A percentile compares a stretch with the other conserved stretches of the same genome.
These are phyloP conservation scores for Tupiocoris notatus DNA, from an alignment of 2,888 invertebrate species.

Conservation along the genomic window DNA sequence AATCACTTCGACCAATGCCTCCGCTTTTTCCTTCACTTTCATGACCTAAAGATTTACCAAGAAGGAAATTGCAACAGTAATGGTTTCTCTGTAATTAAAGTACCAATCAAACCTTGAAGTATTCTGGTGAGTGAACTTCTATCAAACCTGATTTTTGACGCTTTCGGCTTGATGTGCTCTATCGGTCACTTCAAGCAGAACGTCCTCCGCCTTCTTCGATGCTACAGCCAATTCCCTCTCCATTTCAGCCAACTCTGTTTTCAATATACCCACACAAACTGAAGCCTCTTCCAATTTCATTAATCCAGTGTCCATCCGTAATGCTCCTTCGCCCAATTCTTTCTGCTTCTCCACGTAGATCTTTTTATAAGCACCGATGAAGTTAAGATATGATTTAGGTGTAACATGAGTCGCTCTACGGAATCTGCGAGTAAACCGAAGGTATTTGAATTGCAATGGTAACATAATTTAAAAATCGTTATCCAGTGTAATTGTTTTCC, in stretches of 20 bases:
- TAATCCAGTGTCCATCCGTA: slow-evolving; percentile 92
- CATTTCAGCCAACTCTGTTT: slow-evolving; percentile 89
- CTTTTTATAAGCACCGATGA: slow-evolving; percentile 91
- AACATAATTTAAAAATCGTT: too few species aligned
- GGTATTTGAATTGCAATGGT: too few species aligned
- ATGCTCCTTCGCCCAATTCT: slow-evolving; percentile 85
- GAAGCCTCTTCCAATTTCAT: slow-evolving; percentile 95
- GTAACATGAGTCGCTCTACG: slow-evolving; percentile 94
- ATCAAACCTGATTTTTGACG: slow-evolving; percentile 87
- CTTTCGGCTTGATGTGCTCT: slow-evolving; percentile 93
- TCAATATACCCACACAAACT: slow-evolving; percentile 85
- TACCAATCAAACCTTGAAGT: too few species aligned
- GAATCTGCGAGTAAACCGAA: slow-evolving; percentile 81
- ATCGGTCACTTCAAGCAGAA: slow-evolving; percentile 82
- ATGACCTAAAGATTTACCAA: slow-evolving; percentile 64
- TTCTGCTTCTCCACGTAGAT: slow-evolving; percentile 87
- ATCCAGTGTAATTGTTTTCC: too few species aligned
- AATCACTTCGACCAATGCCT: slow-evolving; percentile 79
- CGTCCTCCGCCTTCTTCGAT: slow-evolving; percentile 66
- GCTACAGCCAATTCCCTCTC: slow-evolving; percentile 91
- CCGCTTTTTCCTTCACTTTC: slow-evolving; percentile 93
- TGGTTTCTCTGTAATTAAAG: too few species aligned
- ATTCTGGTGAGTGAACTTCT: too few species aligned
- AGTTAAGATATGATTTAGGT: slow-evolving; percentile 94
- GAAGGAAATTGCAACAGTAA: too few species aligned